Evolutionary conservation across 2,113 vertebrate genomes (phyloP).

Genomic region (Vidua macroura): DNA sequence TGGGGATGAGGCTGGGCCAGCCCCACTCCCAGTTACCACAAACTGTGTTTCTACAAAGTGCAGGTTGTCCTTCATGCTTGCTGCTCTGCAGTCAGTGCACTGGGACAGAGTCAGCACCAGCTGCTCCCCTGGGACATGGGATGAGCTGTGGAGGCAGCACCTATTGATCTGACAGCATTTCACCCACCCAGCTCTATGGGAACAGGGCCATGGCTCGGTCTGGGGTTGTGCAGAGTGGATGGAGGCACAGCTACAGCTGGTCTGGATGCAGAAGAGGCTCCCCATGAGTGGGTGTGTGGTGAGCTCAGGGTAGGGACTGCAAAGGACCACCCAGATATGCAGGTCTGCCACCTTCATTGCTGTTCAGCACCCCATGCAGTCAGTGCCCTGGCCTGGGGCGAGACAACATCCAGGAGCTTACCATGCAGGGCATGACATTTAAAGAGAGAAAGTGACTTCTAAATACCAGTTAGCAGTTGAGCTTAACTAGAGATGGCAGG

Average conservation of each 20-base stretch:
- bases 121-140: background rate
- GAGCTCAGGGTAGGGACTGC: background rate
- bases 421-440: background rate
- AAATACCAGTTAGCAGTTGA: slow-evolving; percentile 2
- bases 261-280: background rate
- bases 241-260: background rate
- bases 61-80: background rate
- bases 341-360: background rate
- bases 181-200: background rate
- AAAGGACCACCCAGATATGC: background rate
- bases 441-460: background rate
- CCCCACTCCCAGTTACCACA: background rate
- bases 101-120: background rate
- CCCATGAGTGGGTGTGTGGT: background rate
- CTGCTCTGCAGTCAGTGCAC: background rate
- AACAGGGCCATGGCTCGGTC: background rate
- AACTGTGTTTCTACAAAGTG: background rate
- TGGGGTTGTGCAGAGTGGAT: background rate
- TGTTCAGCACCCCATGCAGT: background rate
- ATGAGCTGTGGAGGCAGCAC: background rate
- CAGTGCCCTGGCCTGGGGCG: background rate
- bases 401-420: background rate
- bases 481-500: background rate
- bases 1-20: background rate
- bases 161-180: background rate